Percentiles rank a stretch among this genome's conserved stretches.
These are phyloP conservation scores for Periophthalmodon schlosseri DNA, from an alignment of 2,113 vertebrate genomes.

Conservation along the genomic window DNA sequence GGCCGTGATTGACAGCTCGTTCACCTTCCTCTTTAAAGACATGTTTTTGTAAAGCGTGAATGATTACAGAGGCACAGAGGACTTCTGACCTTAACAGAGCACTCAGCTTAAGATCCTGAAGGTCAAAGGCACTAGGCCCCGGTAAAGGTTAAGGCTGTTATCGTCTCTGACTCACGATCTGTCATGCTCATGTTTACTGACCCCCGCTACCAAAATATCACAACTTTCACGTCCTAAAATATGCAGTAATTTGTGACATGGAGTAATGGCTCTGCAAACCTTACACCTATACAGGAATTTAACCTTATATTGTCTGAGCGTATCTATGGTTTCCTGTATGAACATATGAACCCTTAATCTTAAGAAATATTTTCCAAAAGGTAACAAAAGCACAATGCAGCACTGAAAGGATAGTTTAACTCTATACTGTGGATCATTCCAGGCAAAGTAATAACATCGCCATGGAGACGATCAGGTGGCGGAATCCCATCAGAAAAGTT, in stretches of 20 bases:
- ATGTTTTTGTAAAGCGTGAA: not conserved
- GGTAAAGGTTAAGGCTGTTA: conserved; percentile 2
- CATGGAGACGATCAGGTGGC: not conserved
- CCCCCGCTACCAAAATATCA: not conserved
- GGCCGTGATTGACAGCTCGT: not conserved
- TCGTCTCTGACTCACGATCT: not conserved
- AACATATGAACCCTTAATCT: not conserved
- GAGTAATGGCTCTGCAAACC: not conserved
- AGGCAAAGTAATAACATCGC: not conserved
- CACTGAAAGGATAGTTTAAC: not conserved
- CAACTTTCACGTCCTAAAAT: not conserved
- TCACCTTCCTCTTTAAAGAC: not conserved
- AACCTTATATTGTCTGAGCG: not conserved
- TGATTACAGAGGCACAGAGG: not conserved
- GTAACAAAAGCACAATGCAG: not conserved
- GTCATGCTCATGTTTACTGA: conserved; percentile 7
- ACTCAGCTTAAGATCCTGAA: not conserved
- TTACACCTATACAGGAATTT: not conserved
- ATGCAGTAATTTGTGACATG: not conserved
- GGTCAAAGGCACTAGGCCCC: not conserved
- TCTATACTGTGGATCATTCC: not conserved
- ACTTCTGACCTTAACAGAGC: not conserved
- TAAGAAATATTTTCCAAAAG: not conserved
- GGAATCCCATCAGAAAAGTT: not conserved
- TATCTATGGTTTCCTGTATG: not conserved